A percentile compares a stretch with the other conserved stretches of the same genome.
Evolutionary conservation across 1,140 invertebrate species (phyloP).

Genomic region (Pseudomyrmex cubaensis): DNA sequence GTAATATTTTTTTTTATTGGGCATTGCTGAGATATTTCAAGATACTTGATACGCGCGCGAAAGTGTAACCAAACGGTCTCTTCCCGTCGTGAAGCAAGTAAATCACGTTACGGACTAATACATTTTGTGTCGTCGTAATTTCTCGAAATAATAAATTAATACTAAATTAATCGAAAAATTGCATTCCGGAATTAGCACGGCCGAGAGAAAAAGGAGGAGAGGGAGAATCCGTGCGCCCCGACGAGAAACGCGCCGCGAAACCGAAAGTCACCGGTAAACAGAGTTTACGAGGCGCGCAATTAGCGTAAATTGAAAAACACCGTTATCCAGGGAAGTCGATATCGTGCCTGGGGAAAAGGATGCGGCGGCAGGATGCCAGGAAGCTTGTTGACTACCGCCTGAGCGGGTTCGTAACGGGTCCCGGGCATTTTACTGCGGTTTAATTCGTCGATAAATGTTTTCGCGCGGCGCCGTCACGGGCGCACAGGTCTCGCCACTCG

Average conservation of each 20-base stretch:
- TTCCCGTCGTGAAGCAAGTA: too few relatives aligned
- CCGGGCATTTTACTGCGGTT: constrained; percentile 51
- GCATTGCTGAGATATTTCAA: too few relatives aligned
- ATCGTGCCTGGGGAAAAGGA: constrained; percentile 49
- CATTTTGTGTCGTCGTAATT: constrained; percentile 19
- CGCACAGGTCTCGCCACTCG: neutral
- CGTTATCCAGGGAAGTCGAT: constrained; percentile 63
- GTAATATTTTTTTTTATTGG: neutral
- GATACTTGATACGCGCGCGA: too few relatives aligned
- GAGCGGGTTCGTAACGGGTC: neutral
- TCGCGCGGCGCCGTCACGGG: constrained; percentile 33
- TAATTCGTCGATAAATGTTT: constrained; percentile 66
- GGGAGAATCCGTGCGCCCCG: neutral
- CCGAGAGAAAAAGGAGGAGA: constrained; percentile 22
- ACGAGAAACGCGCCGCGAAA: too few relatives aligned
- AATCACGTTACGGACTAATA: neutral
- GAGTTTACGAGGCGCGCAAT: constrained; percentile 58
- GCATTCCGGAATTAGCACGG: constrained; percentile 10
- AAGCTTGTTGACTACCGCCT: constrained; percentile 39
- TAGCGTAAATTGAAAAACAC: constrained; percentile 65
- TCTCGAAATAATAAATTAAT: neutral
- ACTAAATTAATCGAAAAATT: constrained; percentile 45
- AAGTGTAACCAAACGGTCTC: too few relatives aligned
- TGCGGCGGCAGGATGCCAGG: constrained; percentile 58
- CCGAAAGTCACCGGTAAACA: constrained; percentile 9